Percentiles rank a stretch among this genome's conserved stretches.
Conservation (phyloP, 2,113 vertebrate species). For the Apus apus region DNA sequence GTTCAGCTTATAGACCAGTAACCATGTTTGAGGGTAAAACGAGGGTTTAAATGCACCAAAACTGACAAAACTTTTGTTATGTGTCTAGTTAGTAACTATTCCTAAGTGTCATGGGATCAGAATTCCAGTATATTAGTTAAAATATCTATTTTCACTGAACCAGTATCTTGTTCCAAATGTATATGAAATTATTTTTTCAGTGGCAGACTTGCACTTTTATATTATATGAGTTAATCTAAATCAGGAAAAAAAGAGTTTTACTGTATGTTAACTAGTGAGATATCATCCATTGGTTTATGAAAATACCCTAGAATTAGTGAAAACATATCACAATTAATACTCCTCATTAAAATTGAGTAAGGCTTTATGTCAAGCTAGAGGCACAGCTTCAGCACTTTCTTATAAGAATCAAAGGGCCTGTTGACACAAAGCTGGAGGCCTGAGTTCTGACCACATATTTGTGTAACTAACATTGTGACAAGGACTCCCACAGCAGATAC, state of each 20-base stretch:
- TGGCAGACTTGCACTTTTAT: not conserved
- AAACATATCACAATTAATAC: conserved; percentile 20
- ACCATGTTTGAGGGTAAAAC: conserved; percentile 13
- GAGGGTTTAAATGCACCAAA: conserved; percentile 29
- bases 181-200: not conserved
- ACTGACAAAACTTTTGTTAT: conserved; percentile 27
- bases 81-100: conserved; percentile 20
- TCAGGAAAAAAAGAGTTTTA: conserved; percentile 7
- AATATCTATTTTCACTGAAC: not conserved
- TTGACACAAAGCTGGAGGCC: not conserved
- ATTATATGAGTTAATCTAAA: conserved; percentile 1
- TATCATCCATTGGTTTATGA: not conserved
- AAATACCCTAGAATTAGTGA: not conserved
- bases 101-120: conserved; percentile 14
- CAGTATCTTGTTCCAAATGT: not conserved
- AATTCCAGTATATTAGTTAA: conserved; percentile 28
- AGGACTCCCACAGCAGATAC: not conserved
- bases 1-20: conserved; percentile 54
- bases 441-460: not conserved
- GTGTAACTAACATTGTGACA: not conserved
- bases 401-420: not conserved
- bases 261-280: not conserved
- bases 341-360: conserved; percentile 2
- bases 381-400: not conserved
- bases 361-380: not conserved